A percentile compares a stretch with the other conserved stretches of the same genome.
Conservation (phyloP, 2,888 invertebrate species). For the Dyspetes luteomarginatus region DNA sequence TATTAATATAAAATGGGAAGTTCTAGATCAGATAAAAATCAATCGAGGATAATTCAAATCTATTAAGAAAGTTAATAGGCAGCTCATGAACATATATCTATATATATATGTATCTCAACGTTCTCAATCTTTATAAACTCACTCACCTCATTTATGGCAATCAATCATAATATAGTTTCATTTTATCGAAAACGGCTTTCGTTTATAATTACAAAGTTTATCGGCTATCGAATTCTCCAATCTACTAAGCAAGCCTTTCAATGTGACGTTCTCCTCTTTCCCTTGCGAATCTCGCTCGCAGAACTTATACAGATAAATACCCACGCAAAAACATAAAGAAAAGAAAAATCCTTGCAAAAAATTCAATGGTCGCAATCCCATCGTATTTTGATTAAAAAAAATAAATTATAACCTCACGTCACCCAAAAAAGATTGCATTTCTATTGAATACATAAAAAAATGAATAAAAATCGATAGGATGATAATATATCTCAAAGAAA, state of each 20-base stretch:
- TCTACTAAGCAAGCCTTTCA: constrained; percentile 13
- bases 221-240: constrained; percentile 65
- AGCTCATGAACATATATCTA: constrained; percentile 32
- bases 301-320: too few relatives aligned
- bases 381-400: too few relatives aligned
- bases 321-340: too few relatives aligned
- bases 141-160: constrained; percentile 40
- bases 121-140: too few relatives aligned
- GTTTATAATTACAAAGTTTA: constrained; percentile 68
- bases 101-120: too few relatives aligned
- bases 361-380: too few relatives aligned
- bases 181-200: constrained; percentile 61
- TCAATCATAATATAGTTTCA: constrained; percentile 58
- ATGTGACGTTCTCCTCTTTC: background rate
- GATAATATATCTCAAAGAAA: constrained; percentile 5
- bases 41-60: constrained; percentile 65
- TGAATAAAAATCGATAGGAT: background rate
- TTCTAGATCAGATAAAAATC: constrained; percentile 46
- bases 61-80: constrained; percentile 67
- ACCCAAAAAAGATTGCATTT: too few relatives aligned
- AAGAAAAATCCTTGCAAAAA: too few relatives aligned
- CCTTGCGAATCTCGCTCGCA: background rate
- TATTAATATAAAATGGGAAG: constrained; percentile 41
- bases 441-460: too few relatives aligned
- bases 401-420: too few relatives aligned